Base-by-base conservation (phyloP, 2,888 invertebrate genomes). In the Orchesellides sinensis region DNA sequence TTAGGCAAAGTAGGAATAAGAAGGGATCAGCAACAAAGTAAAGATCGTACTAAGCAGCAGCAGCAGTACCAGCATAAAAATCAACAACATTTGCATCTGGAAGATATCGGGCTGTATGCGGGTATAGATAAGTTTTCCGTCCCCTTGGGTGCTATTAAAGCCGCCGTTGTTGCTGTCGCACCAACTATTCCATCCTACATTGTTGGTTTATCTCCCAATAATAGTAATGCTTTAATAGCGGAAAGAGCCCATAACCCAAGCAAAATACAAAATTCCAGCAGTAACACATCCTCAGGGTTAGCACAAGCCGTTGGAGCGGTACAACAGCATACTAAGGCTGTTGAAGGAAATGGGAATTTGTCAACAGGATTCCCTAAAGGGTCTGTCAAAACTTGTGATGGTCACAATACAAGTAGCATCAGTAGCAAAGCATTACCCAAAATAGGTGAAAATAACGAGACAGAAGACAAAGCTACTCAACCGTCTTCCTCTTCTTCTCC, bases 91-190 rank as follows among this genome's bases (percentile, higher is more conserved):
- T 79, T 85, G 81, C 84, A 85, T 81, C 78, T 78, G 75, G 85
- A 84, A 84, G 83, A 84, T 83, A 78, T 73, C 81, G 63, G 65
- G 56, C 82, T 84, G 78, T 80, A 80, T 66, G 70, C 72, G 54
- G 69, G 72, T 47, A 40, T 72, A 80, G 85, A 86, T 72, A 75
- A 83, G 69, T 86, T 81, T 81, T 84, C 83, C 72, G 81, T 83
- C 73, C 83, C 84, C 68, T 83, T 82, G 83, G 84, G 86, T 82
- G 83, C 84, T 54, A 83, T 84, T 69, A 83, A 78, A 59, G 83
- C 83, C 5, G 83, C 80, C 19, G 80, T 83, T 61, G 74, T 83
- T 12, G 85, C 80, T 47, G 73, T 83, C 21, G 80, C 80, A 23
- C 85, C 85, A 45, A 61, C 83, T 32, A 75, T 85, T 66, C 85